These are phyloP conservation scores for Hetaerina titia DNA, from an alignment of 2,888 invertebrate species.

Conservation along the genomic window DNA sequence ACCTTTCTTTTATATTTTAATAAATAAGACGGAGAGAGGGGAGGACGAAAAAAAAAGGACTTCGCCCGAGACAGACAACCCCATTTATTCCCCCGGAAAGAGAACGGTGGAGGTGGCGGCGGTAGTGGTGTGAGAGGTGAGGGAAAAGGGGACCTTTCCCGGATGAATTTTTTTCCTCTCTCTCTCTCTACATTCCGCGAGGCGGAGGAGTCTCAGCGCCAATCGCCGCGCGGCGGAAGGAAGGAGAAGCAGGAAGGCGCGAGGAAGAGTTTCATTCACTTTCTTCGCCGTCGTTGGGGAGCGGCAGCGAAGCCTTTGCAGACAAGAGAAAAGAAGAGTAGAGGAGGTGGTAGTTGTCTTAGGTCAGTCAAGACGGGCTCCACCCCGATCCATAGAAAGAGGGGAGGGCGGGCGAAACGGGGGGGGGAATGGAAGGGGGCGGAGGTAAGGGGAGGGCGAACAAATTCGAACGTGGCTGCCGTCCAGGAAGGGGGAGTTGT, in stretches of 20 bases:
- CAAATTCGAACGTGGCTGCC: background rate
- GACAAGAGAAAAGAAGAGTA: conserved; percentile 56
- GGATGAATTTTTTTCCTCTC: background rate
- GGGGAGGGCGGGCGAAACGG: background rate
- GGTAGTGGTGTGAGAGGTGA: background rate
- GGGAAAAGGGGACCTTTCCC: background rate
- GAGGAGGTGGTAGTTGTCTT: conserved; percentile 58
- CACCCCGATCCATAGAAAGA: conserved; percentile 56
- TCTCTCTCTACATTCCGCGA: background rate
- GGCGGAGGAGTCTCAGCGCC: conserved; percentile 33
- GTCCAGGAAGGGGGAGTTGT: background rate
- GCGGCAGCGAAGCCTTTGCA: conserved; percentile 44
- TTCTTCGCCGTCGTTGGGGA: conserved; percentile 16
- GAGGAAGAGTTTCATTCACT: conserved; percentile 42
- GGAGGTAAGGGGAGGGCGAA: background rate
- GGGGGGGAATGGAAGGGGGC: background rate
- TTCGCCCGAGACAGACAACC: background rate
- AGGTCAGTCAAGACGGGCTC: conserved; percentile 54
- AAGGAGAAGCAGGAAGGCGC: background rate
- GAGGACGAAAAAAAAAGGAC: background rate
- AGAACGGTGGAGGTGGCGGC: background rate
- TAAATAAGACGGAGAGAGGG: background rate
- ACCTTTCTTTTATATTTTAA: background rate
- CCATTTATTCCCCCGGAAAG: background rate
- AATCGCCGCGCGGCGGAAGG: conserved; percentile 16